Base-by-base conservation (phyloP, 2,113 vertebrate genomes). In the Triplophysa tibetana region DNA sequence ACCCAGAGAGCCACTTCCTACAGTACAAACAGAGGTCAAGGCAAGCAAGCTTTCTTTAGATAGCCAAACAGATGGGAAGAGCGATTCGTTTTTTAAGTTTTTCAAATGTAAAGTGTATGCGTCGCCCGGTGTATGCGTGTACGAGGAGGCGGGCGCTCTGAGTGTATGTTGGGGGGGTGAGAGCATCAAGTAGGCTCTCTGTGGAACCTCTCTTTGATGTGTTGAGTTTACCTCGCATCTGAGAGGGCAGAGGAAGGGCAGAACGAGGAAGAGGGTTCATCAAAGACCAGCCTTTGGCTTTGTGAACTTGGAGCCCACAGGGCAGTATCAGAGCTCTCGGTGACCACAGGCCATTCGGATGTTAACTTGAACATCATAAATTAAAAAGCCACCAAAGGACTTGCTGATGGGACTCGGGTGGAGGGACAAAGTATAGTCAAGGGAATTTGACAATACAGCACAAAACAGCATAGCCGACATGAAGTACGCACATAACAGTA, bases 1-100 rank as follows among this genome's bases (percentile, higher is more conserved):
- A 89, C 88, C 85, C 89, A 88, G 87, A 85, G 85, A 89, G 91
- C 82, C n/a, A 88, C 91, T 92, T 93, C 91, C 91, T 91, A 77
- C 84, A 81, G 77, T 54, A 75, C 74, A 85, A 80, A 81, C 60
- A 87, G 84, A 90, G 90, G 43, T 72, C 83, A 89, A 88, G 86
- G 85, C 81, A 82, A 83, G 72, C 81, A 78, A 88, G 88, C 88
- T 86, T 77, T 83, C 81, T 85, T 88, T 77, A 54, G 78, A 17
- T 10, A 85, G 88, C 82, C 84, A 89, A 93, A 91, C 86, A 80
- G 61, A 67, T 62, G 77, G 87, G 86, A 90, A 84, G 85, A 83
- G 82, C 88, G 86, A 86, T 63, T 65, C 77, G 69, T 85, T 77
- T 23, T 33, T 70, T 10, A 1, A 73, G 17, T 52, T 80, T 81